Percentiles rank a stretch among this genome's conserved stretches.
Conservation (phyloP, 2,797 vertebrate species). For the Sebastes steindachneri region DNA sequence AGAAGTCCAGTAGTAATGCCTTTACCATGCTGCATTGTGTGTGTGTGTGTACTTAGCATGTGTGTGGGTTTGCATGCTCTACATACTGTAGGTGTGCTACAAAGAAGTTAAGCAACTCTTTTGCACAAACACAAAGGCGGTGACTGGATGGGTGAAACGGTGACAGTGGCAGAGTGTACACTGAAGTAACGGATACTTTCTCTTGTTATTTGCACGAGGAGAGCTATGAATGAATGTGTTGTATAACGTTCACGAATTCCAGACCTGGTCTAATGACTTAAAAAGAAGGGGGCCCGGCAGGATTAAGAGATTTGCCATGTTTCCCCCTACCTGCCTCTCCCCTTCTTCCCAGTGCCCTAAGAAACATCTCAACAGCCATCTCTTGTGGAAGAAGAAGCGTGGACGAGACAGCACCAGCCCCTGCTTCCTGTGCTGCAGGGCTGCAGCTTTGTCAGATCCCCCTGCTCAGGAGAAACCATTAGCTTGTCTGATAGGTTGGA, state of each 20-base stretch:
- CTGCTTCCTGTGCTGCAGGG: constrained; percentile 65
- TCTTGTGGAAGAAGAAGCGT: constrained; percentile 47
- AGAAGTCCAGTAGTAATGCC: constrained; percentile 62
- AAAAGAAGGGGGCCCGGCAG: constrained; percentile 79
- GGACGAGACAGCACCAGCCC: constrained; percentile 47
- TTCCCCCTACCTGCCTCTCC: constrained; percentile 67
- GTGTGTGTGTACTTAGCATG: background rate
- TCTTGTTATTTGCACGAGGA: constrained; percentile 57
- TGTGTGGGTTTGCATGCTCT: background rate
- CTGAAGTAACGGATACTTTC: constrained; percentile 36
- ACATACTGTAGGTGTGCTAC: constrained; percentile 5
- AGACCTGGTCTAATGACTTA: constrained; percentile 82
- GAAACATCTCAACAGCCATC: constrained; percentile 65
- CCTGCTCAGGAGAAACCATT: constrained; percentile 71
- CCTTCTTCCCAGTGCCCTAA: constrained; percentile 49
- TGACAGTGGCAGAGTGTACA: background rate
- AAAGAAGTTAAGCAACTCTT: background rate
- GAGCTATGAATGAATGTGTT: constrained; percentile 75
- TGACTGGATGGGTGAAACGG: constrained; percentile 24
- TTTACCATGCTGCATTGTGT: constrained; percentile 59
- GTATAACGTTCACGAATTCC: constrained; percentile 80
- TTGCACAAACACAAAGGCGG: constrained; percentile 1
- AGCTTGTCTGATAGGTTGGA: constrained; percentile 60
- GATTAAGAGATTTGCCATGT: constrained; percentile 80
- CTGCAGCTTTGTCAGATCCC: constrained; percentile 53